Evolutionary conservation across 2,797 vertebrate genomes (phyloP).

Genomic region (Leuciscus waleckii): DNA sequence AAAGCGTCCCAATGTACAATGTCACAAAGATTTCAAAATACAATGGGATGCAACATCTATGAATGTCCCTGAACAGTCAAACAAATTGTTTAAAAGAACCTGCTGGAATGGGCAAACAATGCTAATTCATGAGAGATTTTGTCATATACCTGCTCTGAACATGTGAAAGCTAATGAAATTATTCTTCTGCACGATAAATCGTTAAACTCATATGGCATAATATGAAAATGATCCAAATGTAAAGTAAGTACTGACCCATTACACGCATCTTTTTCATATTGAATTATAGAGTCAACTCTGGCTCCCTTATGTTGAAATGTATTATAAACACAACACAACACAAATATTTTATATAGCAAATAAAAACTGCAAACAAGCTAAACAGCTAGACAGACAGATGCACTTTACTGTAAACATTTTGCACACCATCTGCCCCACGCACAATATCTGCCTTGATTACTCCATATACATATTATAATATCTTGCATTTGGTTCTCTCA

Average conservation of each 20-base stretch:
- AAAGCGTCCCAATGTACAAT: slow-evolving; percentile 67
- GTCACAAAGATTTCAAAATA: slow-evolving; percentile 67
- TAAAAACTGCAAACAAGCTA: background rate
- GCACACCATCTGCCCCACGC: background rate
- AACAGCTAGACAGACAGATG: background rate
- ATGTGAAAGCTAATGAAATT: background rate
- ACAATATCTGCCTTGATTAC: slow-evolving; percentile 10
- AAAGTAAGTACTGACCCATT: background rate
- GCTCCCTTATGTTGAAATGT: background rate
- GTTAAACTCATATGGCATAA: background rate
- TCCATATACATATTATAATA: background rate
- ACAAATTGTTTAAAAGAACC: slow-evolving; percentile 61
- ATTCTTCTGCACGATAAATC: background rate
- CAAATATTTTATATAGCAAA: background rate
- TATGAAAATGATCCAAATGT: background rate
- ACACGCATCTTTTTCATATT: background rate
- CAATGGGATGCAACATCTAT: slow-evolving; percentile 65
- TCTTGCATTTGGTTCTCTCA: background rate
- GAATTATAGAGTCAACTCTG: background rate
- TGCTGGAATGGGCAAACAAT: slow-evolving; percentile 57
- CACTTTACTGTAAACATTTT: background rate
- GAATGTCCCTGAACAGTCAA: slow-evolving; percentile 64
- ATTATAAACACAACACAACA: background rate
- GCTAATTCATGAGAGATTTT: slow-evolving; percentile 27
- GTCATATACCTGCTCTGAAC: slow-evolving; percentile 13